These are phyloP conservation scores for Amblyopsis hoosieri DNA, from an alignment of 2,797 vertebrate species.

Conservation along the genomic window DNA sequence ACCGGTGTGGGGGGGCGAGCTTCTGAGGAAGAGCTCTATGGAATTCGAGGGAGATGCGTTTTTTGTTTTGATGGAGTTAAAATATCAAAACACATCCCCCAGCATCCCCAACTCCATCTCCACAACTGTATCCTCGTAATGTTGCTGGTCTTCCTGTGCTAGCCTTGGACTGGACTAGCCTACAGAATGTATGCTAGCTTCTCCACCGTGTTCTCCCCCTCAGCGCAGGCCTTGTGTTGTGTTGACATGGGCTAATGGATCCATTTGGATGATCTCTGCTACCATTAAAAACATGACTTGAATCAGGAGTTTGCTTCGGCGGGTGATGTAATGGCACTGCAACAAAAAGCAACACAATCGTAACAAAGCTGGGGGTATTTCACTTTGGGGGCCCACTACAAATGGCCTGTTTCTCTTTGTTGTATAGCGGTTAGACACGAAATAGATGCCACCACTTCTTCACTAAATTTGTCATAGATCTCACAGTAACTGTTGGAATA, in stretches of 20 bases:
- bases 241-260: constrained; percentile 20
- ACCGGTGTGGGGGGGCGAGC: too few species aligned
- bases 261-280: constrained; percentile 39
- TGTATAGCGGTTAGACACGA: too few species aligned
- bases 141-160: too few species aligned
- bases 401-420: constrained; percentile 17
- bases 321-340: constrained; percentile 58
- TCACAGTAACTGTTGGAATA: too few species aligned
- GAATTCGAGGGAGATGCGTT: too few species aligned
- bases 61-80: too few species aligned
- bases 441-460: constrained; percentile 1
- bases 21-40: too few species aligned
- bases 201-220: constrained; percentile 4
- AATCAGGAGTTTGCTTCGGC: constrained; percentile 34
- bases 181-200: neutral
- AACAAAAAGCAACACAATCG: constrained; percentile 41
- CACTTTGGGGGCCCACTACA: constrained; percentile 24
- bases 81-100: too few species aligned
- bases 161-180: constrained; percentile 1
- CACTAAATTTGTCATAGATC: neutral
- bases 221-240: neutral
- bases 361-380: constrained; percentile 41
- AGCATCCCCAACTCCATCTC: too few species aligned
- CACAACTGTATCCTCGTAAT: too few species aligned
- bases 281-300: constrained; percentile 32